Evolutionary conservation across 2,888 invertebrate genomes (phyloP).

Genomic region (Deladenus siricidicola): DNA sequence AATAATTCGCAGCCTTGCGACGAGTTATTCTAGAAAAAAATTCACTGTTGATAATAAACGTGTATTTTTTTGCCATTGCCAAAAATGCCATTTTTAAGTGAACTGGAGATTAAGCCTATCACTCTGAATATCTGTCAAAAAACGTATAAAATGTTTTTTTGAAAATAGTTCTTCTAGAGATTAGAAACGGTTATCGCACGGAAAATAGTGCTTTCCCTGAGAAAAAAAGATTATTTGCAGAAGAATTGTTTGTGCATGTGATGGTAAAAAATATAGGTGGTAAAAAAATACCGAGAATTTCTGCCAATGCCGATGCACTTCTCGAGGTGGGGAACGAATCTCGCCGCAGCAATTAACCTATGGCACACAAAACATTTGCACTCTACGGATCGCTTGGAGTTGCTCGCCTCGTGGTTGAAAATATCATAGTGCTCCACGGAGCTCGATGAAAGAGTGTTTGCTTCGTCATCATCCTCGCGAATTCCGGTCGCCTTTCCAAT

Average conservation of each 20-base stretch:
- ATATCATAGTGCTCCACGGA: constrained; percentile 1
- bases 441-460: background rate
- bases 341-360: constrained; percentile 28
- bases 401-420: background rate
- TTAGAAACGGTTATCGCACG: too few species aligned
- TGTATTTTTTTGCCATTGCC: background rate
- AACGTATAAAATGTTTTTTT: too few species aligned
- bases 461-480: constrained; percentile 4
- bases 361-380: constrained; percentile 25
- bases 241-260: too few species aligned
- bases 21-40: background rate
- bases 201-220: too few species aligned
- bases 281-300: constrained; percentile 21
- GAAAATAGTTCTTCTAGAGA: too few species aligned
- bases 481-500: constrained; percentile 2
- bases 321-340: constrained; percentile 37
- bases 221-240: too few species aligned
- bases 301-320: constrained; percentile 37
- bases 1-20: background rate
- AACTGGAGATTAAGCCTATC: too few species aligned
- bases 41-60: background rate
- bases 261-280: too few species aligned
- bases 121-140: too few species aligned
- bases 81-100: background rate
- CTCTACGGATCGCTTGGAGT: constrained; percentile 13